phyloP scores from a whole-genome alignment of 2,888 invertebrate species.

The Callyntrura sp. region DNA sequence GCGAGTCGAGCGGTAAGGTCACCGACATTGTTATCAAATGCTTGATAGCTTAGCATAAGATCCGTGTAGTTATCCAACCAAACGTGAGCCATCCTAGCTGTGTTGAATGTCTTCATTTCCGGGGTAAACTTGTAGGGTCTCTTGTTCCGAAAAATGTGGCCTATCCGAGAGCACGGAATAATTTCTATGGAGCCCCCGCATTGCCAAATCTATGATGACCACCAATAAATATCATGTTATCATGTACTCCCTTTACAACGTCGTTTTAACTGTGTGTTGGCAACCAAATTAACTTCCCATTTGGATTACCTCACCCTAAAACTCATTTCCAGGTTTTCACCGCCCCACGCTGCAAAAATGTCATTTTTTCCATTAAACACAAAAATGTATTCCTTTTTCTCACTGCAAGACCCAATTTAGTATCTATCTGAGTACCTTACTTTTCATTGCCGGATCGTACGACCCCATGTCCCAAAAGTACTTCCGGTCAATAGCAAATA shows the following conservation, averaged over 20 bases:
- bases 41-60: no score
- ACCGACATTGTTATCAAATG: no score
- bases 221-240: no score
- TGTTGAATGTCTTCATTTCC: not conserved
- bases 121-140: not conserved
- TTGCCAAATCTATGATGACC: no score
- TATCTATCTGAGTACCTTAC: not conserved
- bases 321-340: not conserved
- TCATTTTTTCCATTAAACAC: not conserved
- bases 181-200: slow-evolving; percentile 28
- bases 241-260: no score
- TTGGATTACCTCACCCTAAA: no score
- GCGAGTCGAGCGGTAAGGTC: slow-evolving; percentile 93
- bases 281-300: no score
- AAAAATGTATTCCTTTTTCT: not conserved
- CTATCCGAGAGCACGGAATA: slow-evolving; percentile 8
- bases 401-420: not conserved
- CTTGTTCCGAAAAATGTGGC: not conserved
- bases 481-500: not conserved
- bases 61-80: slow-evolving; percentile 12
- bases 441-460: not conserved
- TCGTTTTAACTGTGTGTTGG: no score
- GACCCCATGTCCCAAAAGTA: slow-evolving; percentile 27
- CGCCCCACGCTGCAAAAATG: no score
- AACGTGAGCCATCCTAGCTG: not conserved